These are phyloP conservation scores for Hartigia nigra DNA, from an alignment of 2,888 invertebrate species.

Conservation along the genomic window DNA sequence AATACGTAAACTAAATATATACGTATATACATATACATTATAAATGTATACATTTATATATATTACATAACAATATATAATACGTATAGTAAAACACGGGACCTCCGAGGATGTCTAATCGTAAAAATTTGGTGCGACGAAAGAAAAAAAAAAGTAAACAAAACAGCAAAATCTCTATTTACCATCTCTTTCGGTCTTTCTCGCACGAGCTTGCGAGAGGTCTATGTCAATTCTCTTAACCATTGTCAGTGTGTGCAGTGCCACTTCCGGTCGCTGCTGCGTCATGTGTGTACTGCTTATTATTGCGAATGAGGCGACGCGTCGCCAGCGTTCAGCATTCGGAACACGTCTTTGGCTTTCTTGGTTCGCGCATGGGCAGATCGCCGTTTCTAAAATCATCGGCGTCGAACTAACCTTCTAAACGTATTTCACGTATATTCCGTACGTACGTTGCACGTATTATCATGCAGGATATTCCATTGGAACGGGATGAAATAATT, in stretches of 20 bases:
- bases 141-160: neutral
- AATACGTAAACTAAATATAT: slow-evolving; percentile 2
- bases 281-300: slow-evolving; percentile 37
- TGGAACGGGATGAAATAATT: neutral
- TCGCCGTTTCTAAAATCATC: neutral
- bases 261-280: slow-evolving; percentile 60
- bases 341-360: neutral
- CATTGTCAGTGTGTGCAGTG: slow-evolving; percentile 64
- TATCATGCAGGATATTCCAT: neutral
- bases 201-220: neutral
- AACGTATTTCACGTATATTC: slow-evolving; percentile 15
- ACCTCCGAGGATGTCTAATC: neutral
- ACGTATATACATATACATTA: slow-evolving; percentile 1
- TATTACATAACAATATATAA: slow-evolving; percentile 9
- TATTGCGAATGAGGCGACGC: slow-evolving; percentile 14
- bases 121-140: neutral
- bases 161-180: neutral
- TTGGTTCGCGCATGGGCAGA: slow-evolving; percentile 6
- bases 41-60: neutral
- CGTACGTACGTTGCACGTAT: neutral
- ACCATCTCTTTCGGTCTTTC: neutral
- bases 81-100: neutral
- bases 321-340: slow-evolving; percentile 16
- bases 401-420: neutral
- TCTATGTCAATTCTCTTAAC: slow-evolving; percentile 22